Conservation (phyloP, 2,888 invertebrate genomes). For the Lycophotia porphyrea region DNA sequence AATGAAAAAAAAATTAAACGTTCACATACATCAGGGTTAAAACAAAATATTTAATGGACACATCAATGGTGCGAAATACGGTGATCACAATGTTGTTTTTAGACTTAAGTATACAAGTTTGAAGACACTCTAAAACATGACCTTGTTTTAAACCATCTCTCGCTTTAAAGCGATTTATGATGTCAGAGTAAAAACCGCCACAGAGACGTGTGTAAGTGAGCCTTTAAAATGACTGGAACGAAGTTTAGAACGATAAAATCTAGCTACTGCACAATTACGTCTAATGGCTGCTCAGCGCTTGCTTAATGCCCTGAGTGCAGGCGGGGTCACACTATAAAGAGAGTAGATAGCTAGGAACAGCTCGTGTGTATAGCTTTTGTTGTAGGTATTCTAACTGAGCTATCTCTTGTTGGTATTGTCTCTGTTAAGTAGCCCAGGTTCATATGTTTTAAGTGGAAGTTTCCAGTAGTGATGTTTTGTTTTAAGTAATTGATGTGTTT, state of each 20-base stretch:
- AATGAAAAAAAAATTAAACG: too few relatives aligned
- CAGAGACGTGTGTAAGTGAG: slow-evolving; percentile 10
- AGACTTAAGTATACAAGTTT: too few relatives aligned
- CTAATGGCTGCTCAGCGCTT: slow-evolving; percentile 58
- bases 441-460: not conserved
- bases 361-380: not conserved
- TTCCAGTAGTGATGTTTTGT: not conserved
- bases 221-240: slow-evolving; percentile 29
- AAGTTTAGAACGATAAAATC: slow-evolving; percentile 55
- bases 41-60: too few relatives aligned
- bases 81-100: too few relatives aligned
- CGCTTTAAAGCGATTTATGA: slow-evolving; percentile 24
- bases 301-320: slow-evolving; percentile 55
- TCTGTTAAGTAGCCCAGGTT: slow-evolving; percentile 1
- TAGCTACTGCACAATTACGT: slow-evolving; percentile 55
- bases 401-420: slow-evolving; percentile 4
- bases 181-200: not conserved
- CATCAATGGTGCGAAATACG: too few relatives aligned
- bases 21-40: too few relatives aligned
- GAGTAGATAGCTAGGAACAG: not conserved
- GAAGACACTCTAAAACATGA: not conserved
- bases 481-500: too few relatives aligned
- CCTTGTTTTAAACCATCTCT: not conserved
- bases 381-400: not conserved
- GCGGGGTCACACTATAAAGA: slow-evolving; percentile 27